Conservation (phyloP, 2,113 vertebrate genomes). For the Nesoenas mayeri region DNA sequence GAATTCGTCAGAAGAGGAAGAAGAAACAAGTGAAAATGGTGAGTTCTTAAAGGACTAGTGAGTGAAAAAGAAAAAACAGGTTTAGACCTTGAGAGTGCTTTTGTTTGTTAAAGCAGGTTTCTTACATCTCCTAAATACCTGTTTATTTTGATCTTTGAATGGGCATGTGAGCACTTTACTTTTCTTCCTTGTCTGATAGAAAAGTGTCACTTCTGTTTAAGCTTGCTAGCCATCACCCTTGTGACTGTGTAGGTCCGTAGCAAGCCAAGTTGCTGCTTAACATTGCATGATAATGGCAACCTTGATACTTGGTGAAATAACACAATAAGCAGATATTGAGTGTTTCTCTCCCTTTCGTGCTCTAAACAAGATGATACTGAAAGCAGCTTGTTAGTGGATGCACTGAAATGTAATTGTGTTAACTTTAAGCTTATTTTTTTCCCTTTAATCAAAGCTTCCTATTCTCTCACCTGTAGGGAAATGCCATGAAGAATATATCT, state of each 20-base stretch:
- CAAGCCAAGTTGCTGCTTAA: not conserved
- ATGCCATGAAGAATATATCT: conserved; percentile 85
- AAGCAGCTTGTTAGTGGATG: not conserved
- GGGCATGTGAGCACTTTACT: fast-evolving
- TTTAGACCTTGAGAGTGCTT: not conserved
- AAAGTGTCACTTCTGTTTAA: not conserved
- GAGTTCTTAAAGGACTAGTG: conserved; percentile 24
- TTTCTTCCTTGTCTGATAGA: not conserved
- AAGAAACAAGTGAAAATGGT: conserved; percentile 75
- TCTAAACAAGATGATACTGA: not conserved
- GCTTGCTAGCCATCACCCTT: not conserved
- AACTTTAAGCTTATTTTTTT: not conserved
- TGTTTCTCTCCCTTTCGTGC: not conserved
- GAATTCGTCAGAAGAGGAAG: conserved; percentile 80
- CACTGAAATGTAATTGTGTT: not conserved
- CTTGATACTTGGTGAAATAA: not conserved
- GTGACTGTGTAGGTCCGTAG: not conserved
- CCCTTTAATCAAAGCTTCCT: not conserved
- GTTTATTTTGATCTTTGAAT: not conserved
- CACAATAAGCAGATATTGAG: not conserved
- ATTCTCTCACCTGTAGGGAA: conserved; percentile 73
- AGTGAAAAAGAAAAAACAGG: not conserved
- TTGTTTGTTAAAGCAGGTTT: not conserved
- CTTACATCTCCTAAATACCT: not conserved
- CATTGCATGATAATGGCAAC: not conserved